A percentile compares a stretch with the other conserved stretches of the same genome.
Conservation (phyloP, 2,888 invertebrate species). For the Rhyacophila evoluta region DNA sequence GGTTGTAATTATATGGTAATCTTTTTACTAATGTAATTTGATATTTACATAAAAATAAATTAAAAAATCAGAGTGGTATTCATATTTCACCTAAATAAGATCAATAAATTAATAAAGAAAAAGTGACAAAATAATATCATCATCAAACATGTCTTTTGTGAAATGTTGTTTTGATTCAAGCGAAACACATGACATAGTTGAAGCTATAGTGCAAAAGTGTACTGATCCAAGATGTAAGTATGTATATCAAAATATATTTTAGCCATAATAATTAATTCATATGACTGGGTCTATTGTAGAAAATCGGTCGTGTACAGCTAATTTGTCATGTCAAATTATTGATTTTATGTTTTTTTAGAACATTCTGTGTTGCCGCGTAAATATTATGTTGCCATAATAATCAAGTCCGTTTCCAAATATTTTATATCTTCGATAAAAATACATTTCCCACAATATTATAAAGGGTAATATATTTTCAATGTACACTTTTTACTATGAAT, state of each 20-base stretch:
- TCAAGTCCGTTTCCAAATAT: not conserved
- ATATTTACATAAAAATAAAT: too few relatives aligned
- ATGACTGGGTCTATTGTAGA: not conserved
- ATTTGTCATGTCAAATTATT: slow-evolving; percentile 29
- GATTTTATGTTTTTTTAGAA: slow-evolving; percentile 35
- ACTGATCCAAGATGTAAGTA: slow-evolving; percentile 87
- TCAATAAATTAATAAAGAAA: not conserved
- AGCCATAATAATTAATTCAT: not conserved
- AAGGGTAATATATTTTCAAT: too few relatives aligned
- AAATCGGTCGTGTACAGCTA: not conserved
- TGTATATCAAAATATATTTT: not conserved
- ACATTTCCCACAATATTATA: too few relatives aligned
- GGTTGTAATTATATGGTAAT: not conserved
- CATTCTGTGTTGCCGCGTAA: slow-evolving; percentile 46
- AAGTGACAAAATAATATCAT: not conserved
- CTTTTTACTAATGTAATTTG: too few relatives aligned
- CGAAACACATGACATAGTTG: slow-evolving; percentile 81
- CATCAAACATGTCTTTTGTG: slow-evolving; percentile 73
- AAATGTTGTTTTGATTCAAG: slow-evolving; percentile 85
- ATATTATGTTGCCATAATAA: slow-evolving; percentile 32
- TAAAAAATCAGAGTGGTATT: not conserved
- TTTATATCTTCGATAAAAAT: too few relatives aligned
- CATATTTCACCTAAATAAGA: not conserved
- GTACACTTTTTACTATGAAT: too few relatives aligned
- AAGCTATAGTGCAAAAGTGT: slow-evolving; percentile 82